Conservation (phyloP, 2,797 vertebrate genomes). For the Myiothlypis coronata region DNA sequence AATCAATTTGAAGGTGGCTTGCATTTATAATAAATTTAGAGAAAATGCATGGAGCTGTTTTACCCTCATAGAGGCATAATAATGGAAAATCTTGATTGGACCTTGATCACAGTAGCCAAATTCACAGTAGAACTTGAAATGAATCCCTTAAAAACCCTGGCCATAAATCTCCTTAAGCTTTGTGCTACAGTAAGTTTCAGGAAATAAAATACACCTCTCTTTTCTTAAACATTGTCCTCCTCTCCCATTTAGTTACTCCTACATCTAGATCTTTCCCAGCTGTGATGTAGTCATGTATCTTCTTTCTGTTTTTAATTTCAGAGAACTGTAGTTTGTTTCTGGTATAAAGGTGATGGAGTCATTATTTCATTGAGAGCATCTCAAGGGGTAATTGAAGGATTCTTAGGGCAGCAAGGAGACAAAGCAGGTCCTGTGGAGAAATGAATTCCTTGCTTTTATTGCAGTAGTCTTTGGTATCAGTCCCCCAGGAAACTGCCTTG, state of each 20-base stretch:
- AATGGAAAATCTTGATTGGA: background rate
- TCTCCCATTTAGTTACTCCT: background rate
- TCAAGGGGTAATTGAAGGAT: background rate
- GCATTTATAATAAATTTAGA: background rate
- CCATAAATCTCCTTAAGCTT: background rate
- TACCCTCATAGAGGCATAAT: background rate
- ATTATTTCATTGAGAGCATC: background rate
- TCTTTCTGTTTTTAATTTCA: background rate
- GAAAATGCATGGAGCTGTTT: background rate
- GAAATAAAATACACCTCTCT: background rate
- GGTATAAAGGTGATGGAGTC: background rate
- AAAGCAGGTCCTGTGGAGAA: background rate
- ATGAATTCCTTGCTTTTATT: background rate
- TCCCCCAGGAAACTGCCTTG: background rate
- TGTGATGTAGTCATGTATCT: background rate
- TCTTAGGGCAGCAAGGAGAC: background rate
- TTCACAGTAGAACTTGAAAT: background rate
- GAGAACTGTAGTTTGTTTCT: background rate
- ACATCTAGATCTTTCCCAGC: background rate
- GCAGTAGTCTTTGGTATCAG: background rate
- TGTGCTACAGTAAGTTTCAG: background rate
- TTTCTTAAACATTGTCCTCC: background rate
- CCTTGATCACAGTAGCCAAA: background rate
- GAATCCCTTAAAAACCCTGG: background rate
- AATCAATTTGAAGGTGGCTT: background rate